A percentile compares a stretch with the other conserved stretches of the same genome.
These are phyloP conservation scores for Neodontobutis hainanensis DNA, from an alignment of 2,113 vertebrate genomes.

Conservation along the genomic window DNA sequence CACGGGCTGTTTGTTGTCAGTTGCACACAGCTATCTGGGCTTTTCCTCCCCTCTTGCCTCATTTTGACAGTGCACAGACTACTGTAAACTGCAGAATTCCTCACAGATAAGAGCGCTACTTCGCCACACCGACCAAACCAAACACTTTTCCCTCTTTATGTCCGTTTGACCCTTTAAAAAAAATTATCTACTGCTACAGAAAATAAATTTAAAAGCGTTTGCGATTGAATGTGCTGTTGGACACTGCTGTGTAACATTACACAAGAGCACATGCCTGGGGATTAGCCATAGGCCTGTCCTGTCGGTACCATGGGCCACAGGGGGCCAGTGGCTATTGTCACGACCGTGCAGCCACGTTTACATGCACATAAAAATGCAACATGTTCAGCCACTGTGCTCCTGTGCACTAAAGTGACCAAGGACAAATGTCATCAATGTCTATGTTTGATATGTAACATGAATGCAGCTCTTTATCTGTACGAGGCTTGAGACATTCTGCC, in stretches of 20 bases:
- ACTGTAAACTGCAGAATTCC: constrained; percentile 60
- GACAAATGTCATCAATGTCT: not conserved
- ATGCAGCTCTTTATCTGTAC: no score
- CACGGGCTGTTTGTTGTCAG: constrained; percentile 58
- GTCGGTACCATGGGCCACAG: constrained; percentile 54
- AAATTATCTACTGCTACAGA: not conserved
- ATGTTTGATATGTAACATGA: no score
- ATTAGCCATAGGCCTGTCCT: constrained; percentile 65
- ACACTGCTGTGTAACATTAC: constrained; percentile 70
- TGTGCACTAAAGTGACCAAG: not conserved
- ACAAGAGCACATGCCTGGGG: constrained; percentile 68
- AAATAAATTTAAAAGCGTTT: not conserved
- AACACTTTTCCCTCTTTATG: not conserved
- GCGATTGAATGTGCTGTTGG: constrained; percentile 37
- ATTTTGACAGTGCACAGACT: constrained; percentile 64
- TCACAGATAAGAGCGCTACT: constrained; percentile 48
- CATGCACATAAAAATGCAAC: constrained; percentile 31
- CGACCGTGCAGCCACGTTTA: constrained; percentile 49
- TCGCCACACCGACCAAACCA: not conserved
- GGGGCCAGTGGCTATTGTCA: constrained; percentile 63
- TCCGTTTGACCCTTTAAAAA: not conserved
- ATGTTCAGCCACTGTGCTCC: constrained; percentile 30
- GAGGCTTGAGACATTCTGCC: no score
- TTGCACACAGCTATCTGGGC: constrained; percentile 43
- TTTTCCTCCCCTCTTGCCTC: constrained; percentile 56